Evolutionary conservation across 1,140 invertebrate genomes (phyloP).

Genomic region (Amphibalanus amphitrite): DNA sequence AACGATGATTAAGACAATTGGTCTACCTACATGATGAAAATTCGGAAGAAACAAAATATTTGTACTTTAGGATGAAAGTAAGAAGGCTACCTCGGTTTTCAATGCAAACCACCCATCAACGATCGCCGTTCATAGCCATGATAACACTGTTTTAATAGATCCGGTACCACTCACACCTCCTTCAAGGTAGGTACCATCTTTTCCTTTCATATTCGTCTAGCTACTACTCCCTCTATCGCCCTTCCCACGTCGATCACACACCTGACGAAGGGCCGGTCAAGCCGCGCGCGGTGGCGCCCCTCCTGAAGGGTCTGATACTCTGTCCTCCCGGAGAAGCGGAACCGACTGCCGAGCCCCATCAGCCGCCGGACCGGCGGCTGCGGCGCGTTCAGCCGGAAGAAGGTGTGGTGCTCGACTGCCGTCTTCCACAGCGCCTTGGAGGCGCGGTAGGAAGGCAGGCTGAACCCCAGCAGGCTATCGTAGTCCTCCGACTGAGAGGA

Average conservation of each 20-base stretch:
- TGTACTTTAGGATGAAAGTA: too few relatives aligned
- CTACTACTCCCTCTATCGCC: too few relatives aligned
- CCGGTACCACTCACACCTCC: too few relatives aligned
- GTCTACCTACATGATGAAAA: too few relatives aligned
- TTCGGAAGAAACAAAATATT: too few relatives aligned
- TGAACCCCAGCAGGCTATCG: conserved; percentile 83
- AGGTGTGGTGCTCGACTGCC: conserved; percentile 95
- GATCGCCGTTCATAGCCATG: too few relatives aligned
- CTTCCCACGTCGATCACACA: conserved; percentile 21
- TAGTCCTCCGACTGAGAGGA: conserved; percentile 74
- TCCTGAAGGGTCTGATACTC: conserved; percentile 88
- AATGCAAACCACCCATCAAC: too few relatives aligned
- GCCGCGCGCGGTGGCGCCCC: conserved; percentile 48
- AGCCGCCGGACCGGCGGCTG: conserved; percentile 32
- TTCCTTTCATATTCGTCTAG: too few relatives aligned
- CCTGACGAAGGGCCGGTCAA: conserved; percentile 71
- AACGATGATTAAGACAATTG: too few relatives aligned
- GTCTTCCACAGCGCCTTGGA: conserved; percentile 94
- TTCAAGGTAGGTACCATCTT: too few relatives aligned
- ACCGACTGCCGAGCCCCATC: conserved; percentile 39
- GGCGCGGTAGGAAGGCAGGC: conserved; percentile 77
- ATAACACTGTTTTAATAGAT: too few relatives aligned
- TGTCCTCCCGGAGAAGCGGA: conserved; percentile 66
- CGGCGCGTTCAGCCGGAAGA: conserved; percentile 82
- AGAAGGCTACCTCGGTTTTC: too few relatives aligned